phyloP scores from a whole-genome alignment of 2,888 invertebrate genomes.

The Heteromyza rotundicornis region DNA sequence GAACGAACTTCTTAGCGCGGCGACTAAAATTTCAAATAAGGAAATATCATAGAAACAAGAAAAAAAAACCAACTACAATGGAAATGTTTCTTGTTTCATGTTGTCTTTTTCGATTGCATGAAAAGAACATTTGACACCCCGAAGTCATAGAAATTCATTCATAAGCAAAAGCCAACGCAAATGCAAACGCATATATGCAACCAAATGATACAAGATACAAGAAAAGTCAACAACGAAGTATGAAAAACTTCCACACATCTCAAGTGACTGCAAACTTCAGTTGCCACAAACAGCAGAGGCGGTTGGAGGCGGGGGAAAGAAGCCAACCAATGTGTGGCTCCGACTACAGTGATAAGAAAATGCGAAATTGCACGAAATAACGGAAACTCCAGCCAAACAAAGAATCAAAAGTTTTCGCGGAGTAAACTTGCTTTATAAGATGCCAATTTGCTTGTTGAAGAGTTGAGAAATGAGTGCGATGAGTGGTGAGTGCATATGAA shows the following conservation, averaged over 20 bases:
- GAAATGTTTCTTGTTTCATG: slow-evolving; percentile 14
- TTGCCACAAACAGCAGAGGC: not conserved
- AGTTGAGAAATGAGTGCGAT: too few species aligned
- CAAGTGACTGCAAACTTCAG: not conserved
- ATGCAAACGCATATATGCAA: too few species aligned
- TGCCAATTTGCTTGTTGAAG: too few species aligned
- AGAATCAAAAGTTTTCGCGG: too few species aligned
- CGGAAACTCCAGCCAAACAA: not conserved
- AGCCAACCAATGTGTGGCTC: not conserved
- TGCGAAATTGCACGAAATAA: not conserved
- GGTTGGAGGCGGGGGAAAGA: not conserved
- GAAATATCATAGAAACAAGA: slow-evolving; percentile 27
- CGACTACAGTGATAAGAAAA: not conserved
- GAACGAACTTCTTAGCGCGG: not conserved
- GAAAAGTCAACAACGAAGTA: not conserved
- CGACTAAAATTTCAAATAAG: slow-evolving; percentile 41
- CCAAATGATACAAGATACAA: slow-evolving; percentile 15
- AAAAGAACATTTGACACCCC: slow-evolving; percentile 34
- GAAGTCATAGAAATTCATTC: slow-evolving; percentile 45
- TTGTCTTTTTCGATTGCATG: slow-evolving; percentile 29
- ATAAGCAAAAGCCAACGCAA: slow-evolving; percentile 21
- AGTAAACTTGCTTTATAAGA: too few species aligned
- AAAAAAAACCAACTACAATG: slow-evolving; percentile 5
- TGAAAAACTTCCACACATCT: not conserved
- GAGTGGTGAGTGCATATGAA: too few species aligned